Evolutionary conservation across 2,113 vertebrate species (phyloP).

Genomic region (Anguilla rostrata): DNA sequence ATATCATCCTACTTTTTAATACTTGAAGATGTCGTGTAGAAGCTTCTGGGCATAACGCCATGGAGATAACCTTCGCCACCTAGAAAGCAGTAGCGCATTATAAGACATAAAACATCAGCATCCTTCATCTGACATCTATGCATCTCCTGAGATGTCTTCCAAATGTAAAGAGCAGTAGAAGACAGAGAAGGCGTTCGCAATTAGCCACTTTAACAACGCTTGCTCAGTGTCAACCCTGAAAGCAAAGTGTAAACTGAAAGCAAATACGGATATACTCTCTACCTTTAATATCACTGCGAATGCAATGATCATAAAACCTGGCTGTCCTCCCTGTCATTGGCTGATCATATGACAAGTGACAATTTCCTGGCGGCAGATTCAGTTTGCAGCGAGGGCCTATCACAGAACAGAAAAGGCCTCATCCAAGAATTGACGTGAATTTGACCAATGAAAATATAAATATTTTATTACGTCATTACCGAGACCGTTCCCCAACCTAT

Average conservation of each 20-base stretch:
- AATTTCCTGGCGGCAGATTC: conserved; percentile 38
- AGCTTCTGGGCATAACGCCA: background rate
- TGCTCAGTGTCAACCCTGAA: background rate
- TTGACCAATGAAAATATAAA: conserved; percentile 19
- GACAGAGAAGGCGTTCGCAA: conserved; percentile 20
- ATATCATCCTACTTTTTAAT: conserved; percentile 25
- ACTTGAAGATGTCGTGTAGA: background rate
- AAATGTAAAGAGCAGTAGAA: conserved; percentile 8
- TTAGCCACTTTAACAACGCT: background rate
- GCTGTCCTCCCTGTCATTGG: conserved; percentile 18
- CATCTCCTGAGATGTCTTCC: background rate
- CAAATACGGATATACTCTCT: background rate
- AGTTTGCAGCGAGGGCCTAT: conserved; percentile 17
- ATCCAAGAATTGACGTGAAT: background rate
- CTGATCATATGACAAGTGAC: conserved; percentile 20
- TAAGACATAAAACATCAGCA: background rate
- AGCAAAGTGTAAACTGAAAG: background rate
- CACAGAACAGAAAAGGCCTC: background rate
- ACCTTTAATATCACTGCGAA: conserved; percentile 34
- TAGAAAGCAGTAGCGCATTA: background rate
- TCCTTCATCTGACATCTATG: background rate
- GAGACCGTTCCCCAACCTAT: background rate
- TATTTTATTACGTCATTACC: background rate
- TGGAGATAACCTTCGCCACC: background rate
- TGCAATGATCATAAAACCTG: conserved; percentile 6